Base-by-base conservation (phyloP, 2,797 vertebrate genomes). In the Vespertilio murinus region DNA sequence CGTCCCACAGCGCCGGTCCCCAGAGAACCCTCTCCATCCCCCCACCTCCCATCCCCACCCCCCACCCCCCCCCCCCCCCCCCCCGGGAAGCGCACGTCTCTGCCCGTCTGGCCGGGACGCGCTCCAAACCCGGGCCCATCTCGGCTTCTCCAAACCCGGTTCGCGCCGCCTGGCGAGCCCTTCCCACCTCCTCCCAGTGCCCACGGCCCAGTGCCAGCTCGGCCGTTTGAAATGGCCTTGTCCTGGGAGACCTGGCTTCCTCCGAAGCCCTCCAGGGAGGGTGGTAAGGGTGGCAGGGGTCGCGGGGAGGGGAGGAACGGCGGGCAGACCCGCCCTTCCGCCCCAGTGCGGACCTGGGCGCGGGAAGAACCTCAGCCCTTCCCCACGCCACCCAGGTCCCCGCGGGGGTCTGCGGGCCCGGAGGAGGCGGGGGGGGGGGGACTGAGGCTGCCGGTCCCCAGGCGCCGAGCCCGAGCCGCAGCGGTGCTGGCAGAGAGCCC, bases 401-500 rank as follows among this genome's bases (percentile, higher is more conserved):
- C 6, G 11, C 25, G 25, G 38, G 17, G 81, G 49, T 20, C 45
- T 16, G 2, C 38, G 12, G 30, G 59, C 5, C 42, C 42, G 10
- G 42, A 10, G 10, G 42, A 8, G 3, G 18, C 42, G 10, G 42
- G 42, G 10, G 42, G 8, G 3, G 18, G 2, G 90, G 81, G 38
- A 38, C 33, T 9, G 56, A 90, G 9, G 33, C 67, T 49, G 25
- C 65, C 6, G 6, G 56, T 74, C 59, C n/a, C 10, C 1, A 2
- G 33, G 54, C 2, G 2, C 56, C 6, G 13, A 56, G 65, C 0
- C 1, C 17, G 4, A 71, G 49, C 84, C 3, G 78, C 92, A 89
- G 70, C 40, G 81, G 10, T 49, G 84, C 20, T 85, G 95, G 91
- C 86, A 6, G 35, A 6, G 35, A 81, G 64, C 93, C 91, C 54